Conservation (phyloP, 2,888 invertebrate genomes). For the Matsumyia berberina region DNA sequence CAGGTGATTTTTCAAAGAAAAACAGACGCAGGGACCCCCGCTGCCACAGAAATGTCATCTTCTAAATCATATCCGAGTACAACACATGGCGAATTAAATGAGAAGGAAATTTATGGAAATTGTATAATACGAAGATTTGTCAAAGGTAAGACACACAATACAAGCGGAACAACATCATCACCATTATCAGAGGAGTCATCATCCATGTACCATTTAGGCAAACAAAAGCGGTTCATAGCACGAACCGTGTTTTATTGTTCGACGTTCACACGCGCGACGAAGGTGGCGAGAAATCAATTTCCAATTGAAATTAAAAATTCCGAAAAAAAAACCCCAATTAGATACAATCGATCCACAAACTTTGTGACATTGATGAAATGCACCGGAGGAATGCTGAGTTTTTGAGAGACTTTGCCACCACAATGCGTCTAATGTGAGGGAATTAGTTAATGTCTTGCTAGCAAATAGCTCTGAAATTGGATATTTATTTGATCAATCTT, state of each 20-base stretch:
- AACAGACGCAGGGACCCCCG: constrained; percentile 32
- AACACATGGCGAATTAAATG: constrained; percentile 40
- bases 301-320: constrained; percentile 37
- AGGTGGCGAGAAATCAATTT: constrained; percentile 56
- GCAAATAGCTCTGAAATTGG: constrained; percentile 25
- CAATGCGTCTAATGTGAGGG: constrained; percentile 40
- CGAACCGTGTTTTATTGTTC: constrained; percentile 31
- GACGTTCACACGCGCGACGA: constrained; percentile 16
- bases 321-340: neutral
- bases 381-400: constrained; percentile 29
- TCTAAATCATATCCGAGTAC: constrained; percentile 34
- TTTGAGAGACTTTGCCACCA: constrained; percentile 27
- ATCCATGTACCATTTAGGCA: constrained; percentile 43
- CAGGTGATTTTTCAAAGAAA: constrained; percentile 57
- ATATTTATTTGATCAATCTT: constrained; percentile 51
- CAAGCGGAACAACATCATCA: constrained; percentile 56
- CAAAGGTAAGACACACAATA: constrained; percentile 47
- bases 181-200: constrained; percentile 63
- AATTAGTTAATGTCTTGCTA: constrained; percentile 57
- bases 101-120: constrained; percentile 57
- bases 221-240: constrained; percentile 49
- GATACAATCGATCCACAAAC: constrained; percentile 45
- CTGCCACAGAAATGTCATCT: constrained; percentile 50
- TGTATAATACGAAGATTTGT: constrained; percentile 62
- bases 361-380: constrained; percentile 56